A percentile compares a stretch with the other conserved stretches of the same genome.
phyloP scores from a whole-genome alignment of 2,113 vertebrate species.

The Microtus ochrogaster region DNA sequence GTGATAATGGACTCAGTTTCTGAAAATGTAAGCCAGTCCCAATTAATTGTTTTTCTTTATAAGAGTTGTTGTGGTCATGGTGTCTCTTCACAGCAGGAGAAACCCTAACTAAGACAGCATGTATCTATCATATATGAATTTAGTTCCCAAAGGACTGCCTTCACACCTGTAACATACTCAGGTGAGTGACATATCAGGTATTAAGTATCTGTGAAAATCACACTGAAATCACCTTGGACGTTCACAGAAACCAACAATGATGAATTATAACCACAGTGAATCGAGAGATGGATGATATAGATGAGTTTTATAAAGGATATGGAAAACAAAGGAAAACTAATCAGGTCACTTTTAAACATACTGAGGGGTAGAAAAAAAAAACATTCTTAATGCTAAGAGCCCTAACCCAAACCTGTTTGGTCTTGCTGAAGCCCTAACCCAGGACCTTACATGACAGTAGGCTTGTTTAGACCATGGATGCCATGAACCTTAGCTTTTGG shows the following conservation, averaged over 20 bases:
- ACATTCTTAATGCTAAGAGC: too few species aligned
- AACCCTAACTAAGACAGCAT: too few species aligned
- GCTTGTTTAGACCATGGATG: neutral
- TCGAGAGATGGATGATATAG: neutral
- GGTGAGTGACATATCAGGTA: accelerated
- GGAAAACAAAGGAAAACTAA: neutral
- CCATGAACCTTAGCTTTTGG: neutral
- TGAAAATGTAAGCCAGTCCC: too few species aligned
- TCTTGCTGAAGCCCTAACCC: neutral
- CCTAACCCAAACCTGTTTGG: neutral
- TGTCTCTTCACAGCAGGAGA: too few species aligned
- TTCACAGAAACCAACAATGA: neutral
- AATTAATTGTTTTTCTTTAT: too few species aligned
- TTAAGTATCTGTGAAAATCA: neutral
- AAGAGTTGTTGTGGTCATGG: too few species aligned
- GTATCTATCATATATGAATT: accelerated
- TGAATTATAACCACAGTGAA: neutral
- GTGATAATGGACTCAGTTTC: too few species aligned
- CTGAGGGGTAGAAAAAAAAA: neutral
- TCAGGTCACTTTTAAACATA: neutral
- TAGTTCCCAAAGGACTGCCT: accelerated
- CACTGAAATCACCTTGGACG: neutral
- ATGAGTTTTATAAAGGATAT: neutral
- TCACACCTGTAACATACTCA: accelerated
- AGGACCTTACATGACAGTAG: neutral